Evolutionary conservation across 2,888 invertebrate species (phyloP).

Genomic region (Busseola fusca): DNA sequence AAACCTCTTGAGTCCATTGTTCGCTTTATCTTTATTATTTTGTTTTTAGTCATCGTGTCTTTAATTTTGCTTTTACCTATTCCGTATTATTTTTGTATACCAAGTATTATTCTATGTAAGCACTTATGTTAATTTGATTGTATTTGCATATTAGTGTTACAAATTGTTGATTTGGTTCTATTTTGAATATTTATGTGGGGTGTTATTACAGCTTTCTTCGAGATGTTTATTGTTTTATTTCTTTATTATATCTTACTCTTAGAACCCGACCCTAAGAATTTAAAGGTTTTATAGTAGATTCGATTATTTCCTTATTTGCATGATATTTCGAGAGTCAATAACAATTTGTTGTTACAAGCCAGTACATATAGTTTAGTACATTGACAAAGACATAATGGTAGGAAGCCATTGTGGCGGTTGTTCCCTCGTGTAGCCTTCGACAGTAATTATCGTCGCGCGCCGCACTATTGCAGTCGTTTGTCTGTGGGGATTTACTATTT

Average conservation of each 20-base stretch:
- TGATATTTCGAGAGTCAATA: conserved; percentile 27
- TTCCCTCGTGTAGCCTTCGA: conserved; percentile 79
- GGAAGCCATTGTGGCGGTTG: conserved; percentile 74
- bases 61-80: conserved; percentile 55
- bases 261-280: conserved; percentile 15
- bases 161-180: conserved; percentile 63
- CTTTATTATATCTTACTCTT: conserved; percentile 28
- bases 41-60: conserved; percentile 52
- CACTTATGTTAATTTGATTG: conserved; percentile 54
- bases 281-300: conserved; percentile 6
- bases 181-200: conserved; percentile 61
- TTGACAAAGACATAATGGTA: conserved; percentile 69
- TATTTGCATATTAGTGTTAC: conserved; percentile 53
- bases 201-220: conserved; percentile 72
- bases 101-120: conserved; percentile 59
- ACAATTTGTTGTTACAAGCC: conserved; percentile 32
- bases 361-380: conserved; percentile 44
- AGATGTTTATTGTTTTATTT: conserved; percentile 74
- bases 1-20: conserved; percentile 56
- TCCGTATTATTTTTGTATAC: conserved; percentile 57
- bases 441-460: conserved; percentile 72
- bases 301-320: conserved; percentile 4
- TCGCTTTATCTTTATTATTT: conserved; percentile 53
- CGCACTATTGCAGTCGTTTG: conserved; percentile 59
- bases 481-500: conserved; percentile 63